Evolutionary conservation across 2,113 vertebrate genomes (phyloP).

Genomic region (Marmota flaviventris): DNA sequence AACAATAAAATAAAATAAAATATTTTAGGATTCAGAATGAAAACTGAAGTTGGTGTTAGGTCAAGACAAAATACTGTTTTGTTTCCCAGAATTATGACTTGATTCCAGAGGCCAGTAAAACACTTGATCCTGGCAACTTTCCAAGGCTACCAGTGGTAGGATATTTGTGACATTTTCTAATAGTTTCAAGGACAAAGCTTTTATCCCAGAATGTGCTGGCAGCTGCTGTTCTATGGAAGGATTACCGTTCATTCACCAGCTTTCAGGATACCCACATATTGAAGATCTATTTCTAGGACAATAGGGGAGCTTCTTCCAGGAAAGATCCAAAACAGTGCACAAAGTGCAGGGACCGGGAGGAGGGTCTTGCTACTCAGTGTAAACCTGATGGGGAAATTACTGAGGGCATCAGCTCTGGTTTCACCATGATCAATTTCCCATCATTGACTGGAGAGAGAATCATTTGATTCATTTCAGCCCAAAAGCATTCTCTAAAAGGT

Average conservation of each 20-base stretch:
- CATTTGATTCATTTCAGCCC: background rate
- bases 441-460: background rate
- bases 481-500: background rate
- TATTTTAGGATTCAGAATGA: background rate
- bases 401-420: background rate
- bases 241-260: background rate
- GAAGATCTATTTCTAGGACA: background rate
- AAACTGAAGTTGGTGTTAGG: background rate
- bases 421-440: background rate
- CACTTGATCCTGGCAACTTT: background rate
- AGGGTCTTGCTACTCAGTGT: background rate
- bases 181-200: conserved; percentile 25
- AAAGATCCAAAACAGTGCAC: background rate
- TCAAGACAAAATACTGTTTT: background rate
- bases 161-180: background rate
- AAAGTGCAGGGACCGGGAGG: background rate
- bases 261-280: background rate
- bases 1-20: too few relatives aligned
- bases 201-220: background rate
- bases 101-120: background rate
- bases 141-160: background rate
- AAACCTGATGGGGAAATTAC: background rate
- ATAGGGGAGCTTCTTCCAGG: background rate
- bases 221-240: background rate
- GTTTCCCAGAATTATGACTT: background rate